Base-by-base conservation (phyloP, 1,140 invertebrate genomes). In the Samia ricini region DNA sequence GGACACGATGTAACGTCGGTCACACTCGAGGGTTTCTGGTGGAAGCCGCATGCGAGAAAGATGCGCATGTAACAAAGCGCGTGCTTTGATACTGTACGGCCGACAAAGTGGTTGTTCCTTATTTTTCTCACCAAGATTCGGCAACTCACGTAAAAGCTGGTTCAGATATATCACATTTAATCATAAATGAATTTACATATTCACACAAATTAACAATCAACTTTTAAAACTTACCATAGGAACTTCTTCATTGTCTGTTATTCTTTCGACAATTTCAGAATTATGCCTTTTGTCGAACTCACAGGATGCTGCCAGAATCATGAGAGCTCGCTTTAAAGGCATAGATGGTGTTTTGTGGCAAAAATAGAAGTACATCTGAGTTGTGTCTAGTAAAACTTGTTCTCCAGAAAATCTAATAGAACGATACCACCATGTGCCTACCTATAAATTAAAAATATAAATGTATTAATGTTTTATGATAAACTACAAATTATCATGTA, bases 391-490 rank as follows among this genome's bases (percentile, higher is more conserved):
- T 7, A 99, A 91, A 12, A 99, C 98, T 92, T 98, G 96, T 85
- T 98, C 98, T 71, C 97, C 97, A 70, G 97, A 98, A 88, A 97
- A 99, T 78, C 98, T 95, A 68, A 99, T 99, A 55, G 98, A 99
- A 64, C 96, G 94, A 88, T 99, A 99, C 99, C 99, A 99, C 99
- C 99, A 99, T 74, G 97, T 96, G 52, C 98, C 98, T 69, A 99
- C 96, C 92, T 92, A 60, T 56, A 29, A 36, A 56, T 36, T 59
- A 24, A 22, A 50, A 66, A 56, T 42, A 52, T 52, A 18, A n/a
- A n/a, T n/a, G n/a, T n/a, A n/a, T n/a, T n/a, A n/a, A n/a, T n/a
- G n/a, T n/a, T n/a, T n/a, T n/a, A n/a, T n/a, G n/a, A n/a, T n/a
- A n/a, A n/a, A n/a, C n/a, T 15, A 42, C 33, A 42, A 42, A 42